These are phyloP conservation scores for Elephas maximus DNA, from an alignment of 2,113 vertebrate genomes.

Conservation along the genomic window DNA sequence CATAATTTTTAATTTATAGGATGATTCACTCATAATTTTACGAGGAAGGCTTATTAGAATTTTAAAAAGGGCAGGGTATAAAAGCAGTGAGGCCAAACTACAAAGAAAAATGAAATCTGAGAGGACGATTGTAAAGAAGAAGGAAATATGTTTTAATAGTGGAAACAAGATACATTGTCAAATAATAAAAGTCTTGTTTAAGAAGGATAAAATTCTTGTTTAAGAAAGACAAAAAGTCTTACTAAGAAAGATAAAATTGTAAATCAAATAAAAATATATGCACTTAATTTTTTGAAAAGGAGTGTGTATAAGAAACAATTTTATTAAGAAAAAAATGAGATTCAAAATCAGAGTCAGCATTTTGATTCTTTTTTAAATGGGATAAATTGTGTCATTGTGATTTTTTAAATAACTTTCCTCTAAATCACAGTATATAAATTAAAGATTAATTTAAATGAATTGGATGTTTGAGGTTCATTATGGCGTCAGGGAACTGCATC, in stretches of 20 bases:
- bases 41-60: not conserved
- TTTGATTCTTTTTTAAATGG: not conserved
- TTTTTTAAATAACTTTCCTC: not conserved
- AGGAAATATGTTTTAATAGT: not conserved
- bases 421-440: not conserved
- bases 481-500: not conserved
- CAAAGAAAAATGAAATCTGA: not conserved
- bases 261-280: not conserved
- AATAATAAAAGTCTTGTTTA: not conserved
- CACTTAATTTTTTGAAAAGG: not conserved
- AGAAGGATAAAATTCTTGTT: not conserved
- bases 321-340: not conserved
- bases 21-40: not conserved
- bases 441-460: slow-evolving; percentile 42
- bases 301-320: not conserved
- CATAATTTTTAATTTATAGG: not conserved
- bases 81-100: not conserved
- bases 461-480: not conserved
- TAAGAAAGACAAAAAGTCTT: not conserved
- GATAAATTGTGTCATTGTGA: not conserved
- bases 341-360: not conserved
- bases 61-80: not conserved
- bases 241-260: not conserved
- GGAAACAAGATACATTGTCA: not conserved
- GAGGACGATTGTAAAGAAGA: not conserved